Evolutionary conservation across 2,797 vertebrate species (phyloP).

Genomic region (Tragelaphus oryx): DNA sequence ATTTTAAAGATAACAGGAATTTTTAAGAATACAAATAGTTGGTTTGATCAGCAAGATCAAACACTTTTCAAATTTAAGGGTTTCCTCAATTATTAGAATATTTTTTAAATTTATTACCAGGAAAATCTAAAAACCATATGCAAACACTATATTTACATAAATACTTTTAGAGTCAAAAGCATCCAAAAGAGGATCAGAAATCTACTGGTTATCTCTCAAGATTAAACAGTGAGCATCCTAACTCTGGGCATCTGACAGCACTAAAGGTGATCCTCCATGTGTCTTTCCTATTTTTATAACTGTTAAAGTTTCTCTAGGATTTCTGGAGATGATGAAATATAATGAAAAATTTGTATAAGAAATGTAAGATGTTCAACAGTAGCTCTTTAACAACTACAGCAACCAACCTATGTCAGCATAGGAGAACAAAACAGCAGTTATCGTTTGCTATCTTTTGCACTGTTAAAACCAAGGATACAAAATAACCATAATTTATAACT

Average conservation of each 20-base stretch:
- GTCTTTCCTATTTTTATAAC: neutral
- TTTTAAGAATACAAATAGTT: neutral
- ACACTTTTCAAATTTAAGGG: neutral
- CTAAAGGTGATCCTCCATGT: neutral
- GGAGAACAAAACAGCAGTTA: conserved; percentile 16
- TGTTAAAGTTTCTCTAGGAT: neutral
- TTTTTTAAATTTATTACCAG: neutral
- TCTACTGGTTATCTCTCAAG: neutral
- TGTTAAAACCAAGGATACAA: conserved; percentile 20
- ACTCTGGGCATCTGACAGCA: neutral
- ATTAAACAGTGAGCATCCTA: neutral
- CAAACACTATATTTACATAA: neutral
- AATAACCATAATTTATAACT: neutral
- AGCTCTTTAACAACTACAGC: neutral
- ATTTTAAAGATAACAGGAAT: neutral
- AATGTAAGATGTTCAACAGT: neutral
- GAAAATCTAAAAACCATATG: neutral
- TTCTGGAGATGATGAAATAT: conserved; percentile 2
- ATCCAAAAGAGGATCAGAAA: neutral
- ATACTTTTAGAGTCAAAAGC: neutral
- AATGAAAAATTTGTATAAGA: neutral
- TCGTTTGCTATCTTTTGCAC: neutral
- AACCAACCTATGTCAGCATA: neutral
- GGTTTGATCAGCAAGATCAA: conserved; percentile 5
- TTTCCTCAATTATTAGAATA: neutral